Percentiles rank a stretch among this genome's conserved stretches.
Evolutionary conservation across 2,113 vertebrate species (phyloP).

Genomic region (Catharus bicknelli): DNA sequence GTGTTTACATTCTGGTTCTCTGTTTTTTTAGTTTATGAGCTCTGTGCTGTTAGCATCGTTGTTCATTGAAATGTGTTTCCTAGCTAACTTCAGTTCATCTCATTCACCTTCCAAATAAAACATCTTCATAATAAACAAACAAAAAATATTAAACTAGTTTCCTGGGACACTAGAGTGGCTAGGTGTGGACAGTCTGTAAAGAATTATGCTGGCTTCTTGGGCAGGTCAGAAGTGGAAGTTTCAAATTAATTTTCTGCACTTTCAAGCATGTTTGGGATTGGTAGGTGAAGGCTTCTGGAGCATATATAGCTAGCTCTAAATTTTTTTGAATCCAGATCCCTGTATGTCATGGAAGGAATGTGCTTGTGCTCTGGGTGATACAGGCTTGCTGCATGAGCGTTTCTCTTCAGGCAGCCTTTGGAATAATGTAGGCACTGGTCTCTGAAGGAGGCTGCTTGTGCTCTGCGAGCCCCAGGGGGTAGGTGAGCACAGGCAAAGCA

Average conservation of each 20-base stretch:
- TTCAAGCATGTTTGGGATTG: not conserved
- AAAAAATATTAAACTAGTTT: not conserved
- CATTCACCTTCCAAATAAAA: not conserved
- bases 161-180: not conserved
- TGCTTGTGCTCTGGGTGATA: slow-evolving; percentile 22
- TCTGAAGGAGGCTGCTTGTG: slow-evolving; percentile 49
- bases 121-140: not conserved
- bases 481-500: slow-evolving; percentile 42
- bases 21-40: not conserved
- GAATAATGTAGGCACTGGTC: slow-evolving; percentile 38
- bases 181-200: not conserved
- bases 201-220: not conserved
- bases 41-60: not conserved
- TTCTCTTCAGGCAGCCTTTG: slow-evolving; percentile 25
- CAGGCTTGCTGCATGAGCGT: not conserved
- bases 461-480: slow-evolving; percentile 44
- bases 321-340: not conserved
- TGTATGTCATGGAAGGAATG: slow-evolving; percentile 12
- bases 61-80: not conserved
- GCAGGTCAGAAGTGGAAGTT: slow-evolving; percentile 9
- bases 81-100: not conserved
- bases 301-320: not conserved
- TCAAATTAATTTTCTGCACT: not conserved
- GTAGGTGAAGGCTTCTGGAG: slow-evolving; percentile 6
- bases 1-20: slow-evolving; percentile 17